Percentiles rank a stretch among this genome's conserved stretches.
Evolutionary conservation across 2,797 vertebrate genomes (phyloP).

Genomic region (Schizothorax lantsangensis): DNA sequence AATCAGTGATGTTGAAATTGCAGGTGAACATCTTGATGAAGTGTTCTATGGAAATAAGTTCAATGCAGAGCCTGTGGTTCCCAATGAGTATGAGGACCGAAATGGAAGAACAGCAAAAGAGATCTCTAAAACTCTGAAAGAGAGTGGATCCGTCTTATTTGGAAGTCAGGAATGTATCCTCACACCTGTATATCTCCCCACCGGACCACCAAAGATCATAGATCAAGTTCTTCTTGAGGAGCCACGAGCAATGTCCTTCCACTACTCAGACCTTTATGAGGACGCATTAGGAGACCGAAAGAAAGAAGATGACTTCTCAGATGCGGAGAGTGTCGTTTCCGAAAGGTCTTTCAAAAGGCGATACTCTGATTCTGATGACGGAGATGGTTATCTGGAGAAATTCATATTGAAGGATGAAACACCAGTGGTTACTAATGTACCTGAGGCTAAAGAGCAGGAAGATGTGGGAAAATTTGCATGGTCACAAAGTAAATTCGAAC

Average conservation of each 20-base stretch:
- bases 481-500: slow-evolving; percentile 77
- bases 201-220: slow-evolving; percentile 84
- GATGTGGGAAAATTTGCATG: slow-evolving; percentile 70
- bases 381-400: slow-evolving; percentile 91
- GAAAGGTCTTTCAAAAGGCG: slow-evolving; percentile 83
- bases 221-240: slow-evolving; percentile 89
- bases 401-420: slow-evolving; percentile 91
- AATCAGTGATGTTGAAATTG: slow-evolving; percentile 82
- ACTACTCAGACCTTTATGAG: slow-evolving; percentile 92
- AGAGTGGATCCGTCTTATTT: slow-evolving; percentile 85
- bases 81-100: slow-evolving; percentile 37
- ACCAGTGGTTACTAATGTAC: slow-evolving; percentile 67
- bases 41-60: slow-evolving; percentile 84
- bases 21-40: slow-evolving; percentile 85
- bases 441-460: slow-evolving; percentile 60
- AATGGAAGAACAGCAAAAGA: slow-evolving; percentile 54
- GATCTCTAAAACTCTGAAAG: slow-evolving; percentile 72
- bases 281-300: slow-evolving; percentile 82
- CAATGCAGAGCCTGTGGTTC: slow-evolving; percentile 42
- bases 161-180: slow-evolving; percentile 84
- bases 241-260: slow-evolving; percentile 89
- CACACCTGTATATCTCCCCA: slow-evolving; percentile 84
- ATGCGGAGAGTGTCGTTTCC: slow-evolving; percentile 84
- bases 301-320: slow-evolving; percentile 82
- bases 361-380: slow-evolving; percentile 87